These are phyloP conservation scores for Manis javanica DNA, from an alignment of 2,797 vertebrate genomes.

Conservation along the genomic window DNA sequence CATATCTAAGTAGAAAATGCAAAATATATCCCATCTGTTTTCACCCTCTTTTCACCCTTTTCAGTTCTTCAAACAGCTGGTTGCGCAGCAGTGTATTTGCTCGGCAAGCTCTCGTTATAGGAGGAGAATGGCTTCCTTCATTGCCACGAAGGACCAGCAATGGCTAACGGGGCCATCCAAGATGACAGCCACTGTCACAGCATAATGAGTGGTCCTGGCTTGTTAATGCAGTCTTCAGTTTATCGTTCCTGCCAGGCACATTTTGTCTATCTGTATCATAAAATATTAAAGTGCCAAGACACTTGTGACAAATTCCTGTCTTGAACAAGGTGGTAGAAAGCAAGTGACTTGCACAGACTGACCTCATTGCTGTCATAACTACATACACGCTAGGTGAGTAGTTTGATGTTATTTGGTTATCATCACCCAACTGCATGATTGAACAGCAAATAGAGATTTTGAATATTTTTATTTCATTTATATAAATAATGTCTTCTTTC, in stretches of 20 bases:
- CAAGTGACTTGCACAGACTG: background rate
- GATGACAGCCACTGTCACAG: conserved; percentile 3
- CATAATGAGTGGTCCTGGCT: background rate
- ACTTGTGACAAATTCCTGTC: conserved; percentile 39
- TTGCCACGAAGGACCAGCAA: conserved; percentile 11
- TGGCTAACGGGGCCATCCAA: background rate
- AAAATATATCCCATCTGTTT: conserved; percentile 72
- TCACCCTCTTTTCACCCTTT: conserved; percentile 63
- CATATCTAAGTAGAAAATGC: conserved; percentile 67
- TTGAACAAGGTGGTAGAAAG: background rate
- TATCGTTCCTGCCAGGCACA: conserved; percentile 51
- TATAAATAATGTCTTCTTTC: conserved; percentile 12
- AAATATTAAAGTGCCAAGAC: conserved; percentile 51
- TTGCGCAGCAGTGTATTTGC: conserved; percentile 49
- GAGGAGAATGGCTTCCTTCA: background rate
- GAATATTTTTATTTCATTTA: conserved; percentile 33
- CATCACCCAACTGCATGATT: background rate
- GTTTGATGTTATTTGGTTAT: background rate
- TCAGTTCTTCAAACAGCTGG: conserved; percentile 71
- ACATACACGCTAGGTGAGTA: background rate
- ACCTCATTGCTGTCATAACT: background rate
- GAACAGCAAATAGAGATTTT: background rate
- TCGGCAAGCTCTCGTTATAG: background rate
- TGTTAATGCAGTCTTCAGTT: conserved; percentile 49
- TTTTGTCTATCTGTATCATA: conserved; percentile 65